Conservation (phyloP, 35 echinoderm and acorn worm genomes). For the Antedon bifida region DNA sequence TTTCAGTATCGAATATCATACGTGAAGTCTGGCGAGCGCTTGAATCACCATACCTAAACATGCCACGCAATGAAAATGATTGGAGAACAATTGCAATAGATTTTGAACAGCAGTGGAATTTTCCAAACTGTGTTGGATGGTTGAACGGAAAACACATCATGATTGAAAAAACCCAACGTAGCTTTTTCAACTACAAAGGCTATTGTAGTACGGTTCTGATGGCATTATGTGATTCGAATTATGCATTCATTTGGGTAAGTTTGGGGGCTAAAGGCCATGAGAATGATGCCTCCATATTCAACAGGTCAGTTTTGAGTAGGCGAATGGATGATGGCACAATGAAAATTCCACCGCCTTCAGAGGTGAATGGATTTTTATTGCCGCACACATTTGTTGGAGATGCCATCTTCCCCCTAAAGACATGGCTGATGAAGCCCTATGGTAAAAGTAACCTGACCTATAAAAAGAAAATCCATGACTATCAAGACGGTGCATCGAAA, state of each 20-base stretch:
- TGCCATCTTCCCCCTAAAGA: neutral
- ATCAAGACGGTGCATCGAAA: neutral
- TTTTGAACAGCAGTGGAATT: constrained; percentile 31
- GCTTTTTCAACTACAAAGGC: constrained; percentile 34
- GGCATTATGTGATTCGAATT: neutral
- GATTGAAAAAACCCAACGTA: constrained; percentile 13
- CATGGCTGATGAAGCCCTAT: constrained; percentile 4
- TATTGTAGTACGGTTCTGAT: constrained; percentile 21
- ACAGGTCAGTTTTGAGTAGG: no score
- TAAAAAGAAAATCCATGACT: neutral
- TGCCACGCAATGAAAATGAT: constrained; percentile 5
- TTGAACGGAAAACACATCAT: constrained; percentile 39
- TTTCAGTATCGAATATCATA: neutral
- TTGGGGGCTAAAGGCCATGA: neutral
- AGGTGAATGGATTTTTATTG: neutral
- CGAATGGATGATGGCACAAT: neutral
- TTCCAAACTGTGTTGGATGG: constrained; percentile 35
- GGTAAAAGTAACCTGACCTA: neutral
- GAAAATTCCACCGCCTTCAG: neutral
- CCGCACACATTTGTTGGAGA: neutral
- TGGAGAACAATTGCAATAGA: constrained; percentile 21
- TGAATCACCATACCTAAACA: neutral
- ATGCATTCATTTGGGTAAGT: neutral
- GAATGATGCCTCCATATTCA: neutral
- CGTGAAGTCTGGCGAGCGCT: neutral